A percentile compares a stretch with the other conserved stretches of the same genome.
These are phyloP conservation scores for Hylia prasina DNA, from an alignment of 2,113 vertebrate genomes.

Conservation along the genomic window DNA sequence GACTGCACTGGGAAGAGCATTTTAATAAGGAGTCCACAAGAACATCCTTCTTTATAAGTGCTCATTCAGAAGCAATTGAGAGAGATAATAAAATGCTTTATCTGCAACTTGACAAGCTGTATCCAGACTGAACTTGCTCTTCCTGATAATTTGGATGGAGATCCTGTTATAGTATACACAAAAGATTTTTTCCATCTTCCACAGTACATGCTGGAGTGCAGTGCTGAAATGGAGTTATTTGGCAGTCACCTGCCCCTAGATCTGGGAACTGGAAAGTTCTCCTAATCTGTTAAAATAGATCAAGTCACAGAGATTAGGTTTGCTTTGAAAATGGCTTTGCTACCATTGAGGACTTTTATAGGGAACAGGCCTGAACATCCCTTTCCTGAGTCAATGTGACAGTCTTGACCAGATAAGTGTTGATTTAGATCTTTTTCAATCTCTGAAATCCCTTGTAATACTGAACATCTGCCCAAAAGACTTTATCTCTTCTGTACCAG, in stretches of 20 bases:
- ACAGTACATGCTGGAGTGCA: neutral
- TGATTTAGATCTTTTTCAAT: neutral
- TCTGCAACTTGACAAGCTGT: constrained; percentile 3
- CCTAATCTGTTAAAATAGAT: neutral
- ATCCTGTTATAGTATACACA: neutral
- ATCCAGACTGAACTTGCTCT: neutral
- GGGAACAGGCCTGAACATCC: neutral
- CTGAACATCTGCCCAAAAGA: neutral
- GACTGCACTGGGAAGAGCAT: neutral
- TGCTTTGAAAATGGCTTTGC: neutral
- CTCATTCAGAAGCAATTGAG: neutral
- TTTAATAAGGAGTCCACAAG: neutral
- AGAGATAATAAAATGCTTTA: neutral
- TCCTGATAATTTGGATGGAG: neutral
- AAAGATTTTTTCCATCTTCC: neutral
- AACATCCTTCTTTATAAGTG: neutral
- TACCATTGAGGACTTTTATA: neutral
- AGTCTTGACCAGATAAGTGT: neutral
- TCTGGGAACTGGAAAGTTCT: neutral
- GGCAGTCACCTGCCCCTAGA: neutral
- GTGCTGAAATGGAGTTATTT: neutral
- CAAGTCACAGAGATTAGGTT: neutral
- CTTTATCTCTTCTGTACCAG: neutral
- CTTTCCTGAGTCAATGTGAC: neutral
- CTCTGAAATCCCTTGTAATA: neutral